These are phyloP conservation scores for Minunthozetes semirufus DNA, from an alignment of 2,888 invertebrate species.

Conservation along the genomic window DNA sequence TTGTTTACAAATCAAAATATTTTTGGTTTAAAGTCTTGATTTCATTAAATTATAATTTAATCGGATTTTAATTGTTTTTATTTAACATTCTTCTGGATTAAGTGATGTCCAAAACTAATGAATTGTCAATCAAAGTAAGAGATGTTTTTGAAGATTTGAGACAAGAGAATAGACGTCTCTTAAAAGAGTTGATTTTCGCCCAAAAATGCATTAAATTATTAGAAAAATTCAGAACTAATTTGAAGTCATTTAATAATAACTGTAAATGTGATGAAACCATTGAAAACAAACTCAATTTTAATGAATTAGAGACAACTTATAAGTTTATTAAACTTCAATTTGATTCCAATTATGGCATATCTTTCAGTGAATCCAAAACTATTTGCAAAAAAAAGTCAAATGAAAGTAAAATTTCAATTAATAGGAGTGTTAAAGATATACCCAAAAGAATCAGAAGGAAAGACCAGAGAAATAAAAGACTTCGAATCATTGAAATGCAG, in stretches of 20 bases:
- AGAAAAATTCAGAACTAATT: background rate
- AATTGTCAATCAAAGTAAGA: background rate
- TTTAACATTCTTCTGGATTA: no score
- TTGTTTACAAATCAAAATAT: no score
- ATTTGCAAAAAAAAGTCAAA: background rate
- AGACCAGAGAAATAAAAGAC: background rate
- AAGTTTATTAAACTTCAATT: background rate
- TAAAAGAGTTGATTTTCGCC: background rate
- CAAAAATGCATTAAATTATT: background rate
- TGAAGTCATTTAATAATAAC: background rate
- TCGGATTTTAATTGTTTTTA: no score
- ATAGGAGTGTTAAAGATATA: background rate
- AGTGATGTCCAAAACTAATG: no score
- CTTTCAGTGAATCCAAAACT: background rate
- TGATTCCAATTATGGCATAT: no score
- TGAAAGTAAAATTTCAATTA: background rate
- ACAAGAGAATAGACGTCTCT: background rate
- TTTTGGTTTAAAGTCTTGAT: no score
- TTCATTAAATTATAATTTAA: no score
- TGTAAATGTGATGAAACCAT: background rate
- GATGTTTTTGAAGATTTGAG: background rate
- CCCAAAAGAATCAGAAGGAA: background rate
- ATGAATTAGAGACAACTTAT: background rate
- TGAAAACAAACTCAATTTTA: background rate
- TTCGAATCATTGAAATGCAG: background rate